Percentiles rank a stretch among this genome's conserved stretches.
Conservation (phyloP, 2,888 invertebrate genomes). For the Pandemis heparana region DNA sequence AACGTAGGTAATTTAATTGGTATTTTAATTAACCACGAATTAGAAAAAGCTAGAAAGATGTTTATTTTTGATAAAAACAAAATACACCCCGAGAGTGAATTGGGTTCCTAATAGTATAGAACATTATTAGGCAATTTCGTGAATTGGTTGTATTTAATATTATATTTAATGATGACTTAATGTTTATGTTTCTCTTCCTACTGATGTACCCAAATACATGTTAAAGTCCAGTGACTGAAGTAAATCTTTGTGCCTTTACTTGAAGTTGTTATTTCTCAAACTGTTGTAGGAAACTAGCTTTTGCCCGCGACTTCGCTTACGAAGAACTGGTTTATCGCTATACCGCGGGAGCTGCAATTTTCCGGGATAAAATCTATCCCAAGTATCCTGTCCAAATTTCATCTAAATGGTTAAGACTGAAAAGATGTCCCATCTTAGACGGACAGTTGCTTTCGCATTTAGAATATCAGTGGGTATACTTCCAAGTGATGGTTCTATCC, state of each 20-base stretch:
- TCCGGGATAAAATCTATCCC: no score
- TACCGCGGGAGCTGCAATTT: no score
- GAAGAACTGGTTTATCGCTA: no score
- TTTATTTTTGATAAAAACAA: conserved; percentile 72
- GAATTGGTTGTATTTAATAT: neutral
- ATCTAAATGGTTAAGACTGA: no score
- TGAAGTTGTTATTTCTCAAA: conserved; percentile 45
- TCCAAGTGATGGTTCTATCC: no score
- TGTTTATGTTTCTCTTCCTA: neutral
- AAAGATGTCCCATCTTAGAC: no score
- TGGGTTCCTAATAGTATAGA: neutral
- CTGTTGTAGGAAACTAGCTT: neutral
- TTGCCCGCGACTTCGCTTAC: no score
- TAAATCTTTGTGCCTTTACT: conserved; percentile 2
- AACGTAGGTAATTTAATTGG: conserved; percentile 66
- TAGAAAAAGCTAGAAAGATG: conserved; percentile 69
- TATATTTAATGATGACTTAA: neutral
- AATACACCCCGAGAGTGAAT: conserved; percentile 69
- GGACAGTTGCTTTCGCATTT: no score
- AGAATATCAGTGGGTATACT: no score
- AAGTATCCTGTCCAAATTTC: no score
- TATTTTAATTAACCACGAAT: conserved; percentile 68
- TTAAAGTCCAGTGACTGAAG: neutral
- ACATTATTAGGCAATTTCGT: neutral
- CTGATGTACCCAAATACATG: neutral